phyloP scores from a whole-genome alignment of 2,113 vertebrate species.

The Leiothrix lutea region DNA sequence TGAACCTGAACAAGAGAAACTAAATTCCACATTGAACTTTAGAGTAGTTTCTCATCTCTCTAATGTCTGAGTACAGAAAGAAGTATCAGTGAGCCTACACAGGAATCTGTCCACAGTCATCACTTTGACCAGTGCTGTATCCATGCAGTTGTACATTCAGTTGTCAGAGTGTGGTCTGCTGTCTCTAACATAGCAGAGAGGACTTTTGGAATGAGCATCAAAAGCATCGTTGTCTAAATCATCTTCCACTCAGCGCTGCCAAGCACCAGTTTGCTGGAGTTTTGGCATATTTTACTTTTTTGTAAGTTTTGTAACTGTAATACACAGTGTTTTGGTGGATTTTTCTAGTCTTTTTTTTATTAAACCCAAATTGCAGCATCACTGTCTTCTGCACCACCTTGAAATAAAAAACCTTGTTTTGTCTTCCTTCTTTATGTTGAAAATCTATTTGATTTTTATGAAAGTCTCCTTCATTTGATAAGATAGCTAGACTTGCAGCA shows the following conservation, averaged over 20 bases:
- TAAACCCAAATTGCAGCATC: not conserved
- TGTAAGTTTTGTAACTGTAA: not conserved
- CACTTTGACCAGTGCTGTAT: not conserved
- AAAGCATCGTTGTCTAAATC: not conserved
- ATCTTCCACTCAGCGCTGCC: not conserved
- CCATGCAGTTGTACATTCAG: not conserved
- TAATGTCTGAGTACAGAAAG: not conserved
- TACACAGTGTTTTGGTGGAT: not conserved
- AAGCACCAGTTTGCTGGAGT: not conserved
- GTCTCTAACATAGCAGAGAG: not conserved
- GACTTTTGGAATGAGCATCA: not conserved
- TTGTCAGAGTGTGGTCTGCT: not conserved
- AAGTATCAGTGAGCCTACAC: not conserved
- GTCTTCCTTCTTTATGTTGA: not conserved
- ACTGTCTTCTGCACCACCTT: not conserved
- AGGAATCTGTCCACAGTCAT: fast-evolving
- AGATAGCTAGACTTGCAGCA: not conserved
- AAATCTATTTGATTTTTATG: not conserved
- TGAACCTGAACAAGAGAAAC: not conserved
- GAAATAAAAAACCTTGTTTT: not conserved
- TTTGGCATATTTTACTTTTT: not conserved
- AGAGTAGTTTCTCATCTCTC: not conserved
- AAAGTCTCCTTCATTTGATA: not conserved
- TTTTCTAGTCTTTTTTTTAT: not conserved
- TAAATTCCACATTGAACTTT: not conserved